Evolutionary conservation across 2,113 vertebrate genomes (phyloP).

Genomic region (Spheniscus mendiculus): DNA sequence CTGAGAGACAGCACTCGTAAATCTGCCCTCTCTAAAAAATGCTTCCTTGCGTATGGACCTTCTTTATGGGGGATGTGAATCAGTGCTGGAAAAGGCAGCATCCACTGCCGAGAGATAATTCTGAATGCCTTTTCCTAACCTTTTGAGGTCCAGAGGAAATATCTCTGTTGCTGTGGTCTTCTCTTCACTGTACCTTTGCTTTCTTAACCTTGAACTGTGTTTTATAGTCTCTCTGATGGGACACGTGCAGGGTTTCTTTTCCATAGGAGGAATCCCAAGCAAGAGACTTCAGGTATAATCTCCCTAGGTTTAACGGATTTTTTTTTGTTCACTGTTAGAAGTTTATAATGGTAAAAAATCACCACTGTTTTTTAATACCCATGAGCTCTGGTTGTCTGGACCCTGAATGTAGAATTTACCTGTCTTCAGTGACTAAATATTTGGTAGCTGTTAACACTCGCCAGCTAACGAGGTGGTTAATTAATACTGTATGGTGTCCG

Average conservation of each 20-base stretch:
- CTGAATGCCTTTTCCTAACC: not conserved
- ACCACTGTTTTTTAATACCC: not conserved
- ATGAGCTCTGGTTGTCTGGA: not conserved
- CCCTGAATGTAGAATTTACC: not conserved
- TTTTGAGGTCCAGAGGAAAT: not conserved
- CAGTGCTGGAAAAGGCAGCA: not conserved
- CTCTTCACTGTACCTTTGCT: not conserved
- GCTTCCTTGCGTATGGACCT: not conserved
- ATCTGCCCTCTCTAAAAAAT: not conserved
- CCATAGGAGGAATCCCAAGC: not conserved
- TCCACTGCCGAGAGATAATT: not conserved
- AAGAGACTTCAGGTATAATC: not conserved
- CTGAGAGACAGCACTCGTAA: not conserved
- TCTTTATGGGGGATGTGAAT: not conserved
- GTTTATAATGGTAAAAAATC: not conserved
- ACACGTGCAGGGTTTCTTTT: not conserved
- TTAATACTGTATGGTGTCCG: too few species aligned
- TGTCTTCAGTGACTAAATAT: not conserved
- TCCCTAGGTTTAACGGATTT: not conserved
- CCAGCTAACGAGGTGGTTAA: not conserved
- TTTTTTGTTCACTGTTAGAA: not conserved
- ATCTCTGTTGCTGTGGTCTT: not conserved
- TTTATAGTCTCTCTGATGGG: not conserved
- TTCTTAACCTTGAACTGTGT: not conserved
- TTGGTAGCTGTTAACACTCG: not conserved